These are phyloP conservation scores for Naja naja DNA, from an alignment of 2,113 vertebrate genomes.

Conservation along the genomic window DNA sequence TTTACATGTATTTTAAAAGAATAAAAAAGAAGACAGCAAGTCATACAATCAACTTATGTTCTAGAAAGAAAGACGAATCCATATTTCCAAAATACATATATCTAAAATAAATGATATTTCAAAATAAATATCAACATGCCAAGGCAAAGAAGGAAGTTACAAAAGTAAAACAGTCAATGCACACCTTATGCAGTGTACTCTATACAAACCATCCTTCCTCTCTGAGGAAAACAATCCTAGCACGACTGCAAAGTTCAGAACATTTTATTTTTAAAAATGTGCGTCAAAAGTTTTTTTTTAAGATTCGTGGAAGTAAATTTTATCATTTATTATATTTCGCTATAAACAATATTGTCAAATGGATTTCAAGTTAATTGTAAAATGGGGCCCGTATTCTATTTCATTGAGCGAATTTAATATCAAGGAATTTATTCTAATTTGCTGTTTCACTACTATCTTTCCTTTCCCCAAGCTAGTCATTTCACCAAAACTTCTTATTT, in stretches of 20 bases:
- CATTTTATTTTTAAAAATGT: neutral
- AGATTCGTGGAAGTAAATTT: conserved; percentile 46
- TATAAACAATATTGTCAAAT: neutral
- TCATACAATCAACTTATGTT: conserved; percentile 37
- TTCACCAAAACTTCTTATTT: neutral
- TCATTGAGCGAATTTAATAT: neutral
- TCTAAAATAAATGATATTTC: conserved; percentile 54
- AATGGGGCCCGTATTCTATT: neutral
- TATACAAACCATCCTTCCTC: conserved; percentile 24
- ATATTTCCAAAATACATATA: conserved; percentile 32
- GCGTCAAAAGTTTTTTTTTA: conserved; percentile 7
- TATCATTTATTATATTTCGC: conserved; percentile 18
- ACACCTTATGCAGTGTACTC: conserved; percentile 11
- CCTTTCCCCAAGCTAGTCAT: neutral
- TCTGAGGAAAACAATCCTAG: neutral
- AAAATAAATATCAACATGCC: conserved; percentile 40
- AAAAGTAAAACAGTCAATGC: conserved; percentile 24
- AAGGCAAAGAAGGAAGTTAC: conserved; percentile 19
- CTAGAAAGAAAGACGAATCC: conserved; percentile 67
- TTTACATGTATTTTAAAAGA: conserved; percentile 64
- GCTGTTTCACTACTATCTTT: neutral
- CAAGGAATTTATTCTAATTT: neutral
- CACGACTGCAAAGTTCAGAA: conserved; percentile 31
- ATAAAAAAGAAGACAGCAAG: conserved; percentile 55
- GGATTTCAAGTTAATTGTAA: conserved; percentile 3